A percentile compares a stretch with the other conserved stretches of the same genome.
Evolutionary conservation across 2,888 invertebrate genomes (phyloP).

Genomic region (Emesis furor): DNA sequence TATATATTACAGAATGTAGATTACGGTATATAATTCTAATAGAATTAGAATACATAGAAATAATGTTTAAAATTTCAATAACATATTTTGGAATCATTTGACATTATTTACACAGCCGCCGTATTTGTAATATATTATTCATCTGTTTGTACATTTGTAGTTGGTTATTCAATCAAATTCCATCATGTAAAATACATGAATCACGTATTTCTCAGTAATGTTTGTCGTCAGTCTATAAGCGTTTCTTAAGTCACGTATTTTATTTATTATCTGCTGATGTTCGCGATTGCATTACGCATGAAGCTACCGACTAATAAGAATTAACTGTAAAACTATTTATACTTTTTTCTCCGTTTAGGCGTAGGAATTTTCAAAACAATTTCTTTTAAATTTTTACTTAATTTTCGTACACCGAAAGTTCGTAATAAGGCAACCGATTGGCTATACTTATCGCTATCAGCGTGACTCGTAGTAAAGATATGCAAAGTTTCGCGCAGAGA

Average conservation of each 20-base stretch:
- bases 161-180: conserved; percentile 19
- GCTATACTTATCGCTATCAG: no score
- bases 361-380: no score
- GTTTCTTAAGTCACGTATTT: conserved; percentile 21
- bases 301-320: neutral
- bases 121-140: conserved; percentile 15
- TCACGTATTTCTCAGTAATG: conserved; percentile 22
- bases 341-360: neutral
- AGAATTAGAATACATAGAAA: neutral
- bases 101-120: conserved; percentile 13
- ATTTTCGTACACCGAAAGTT: no score
- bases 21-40: neutral
- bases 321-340: neutral
- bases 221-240: conserved; percentile 13
- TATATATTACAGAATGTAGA: no score
- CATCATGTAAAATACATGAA: conserved; percentile 19
- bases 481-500: no score
- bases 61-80: neutral
- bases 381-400: no score
- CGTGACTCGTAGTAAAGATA: no score
- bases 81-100: neutral
- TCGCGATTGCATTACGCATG: neutral
- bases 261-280: conserved; percentile 7
- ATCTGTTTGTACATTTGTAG: conserved; percentile 15
- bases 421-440: no score